Conservation (phyloP, 2,888 invertebrate genomes). For the Psylliodes chrysocephalus region DNA sequence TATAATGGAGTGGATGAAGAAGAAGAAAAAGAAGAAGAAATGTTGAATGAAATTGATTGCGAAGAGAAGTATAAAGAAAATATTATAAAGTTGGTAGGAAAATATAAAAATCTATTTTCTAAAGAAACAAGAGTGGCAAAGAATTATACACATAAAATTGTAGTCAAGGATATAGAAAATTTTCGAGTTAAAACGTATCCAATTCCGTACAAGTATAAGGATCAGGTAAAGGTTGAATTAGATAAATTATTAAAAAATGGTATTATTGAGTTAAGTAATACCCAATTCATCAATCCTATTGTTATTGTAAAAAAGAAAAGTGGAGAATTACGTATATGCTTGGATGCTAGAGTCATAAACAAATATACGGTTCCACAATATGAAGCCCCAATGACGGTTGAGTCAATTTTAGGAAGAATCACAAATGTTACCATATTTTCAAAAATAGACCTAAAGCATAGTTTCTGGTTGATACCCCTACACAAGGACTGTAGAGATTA, state of each 20-base stretch:
- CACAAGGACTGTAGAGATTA: neutral
- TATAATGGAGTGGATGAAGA: no score
- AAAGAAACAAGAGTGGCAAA: neutral
- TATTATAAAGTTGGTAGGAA: no score
- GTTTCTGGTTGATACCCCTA: slow-evolving; percentile 13
- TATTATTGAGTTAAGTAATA: neutral
- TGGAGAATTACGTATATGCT: neutral
- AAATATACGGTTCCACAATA: slow-evolving; percentile 3
- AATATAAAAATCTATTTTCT: no score
- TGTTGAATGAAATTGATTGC: no score
- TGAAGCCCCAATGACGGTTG: slow-evolving; percentile 3
- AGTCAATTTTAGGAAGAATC: slow-evolving; percentile 1
- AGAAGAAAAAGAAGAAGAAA: no score
- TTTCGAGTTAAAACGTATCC: slow-evolving; percentile 3
- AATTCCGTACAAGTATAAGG: neutral
- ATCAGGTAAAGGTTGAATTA: neutral
- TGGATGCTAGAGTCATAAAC: slow-evolving; percentile 6
- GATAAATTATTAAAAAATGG: neutral
- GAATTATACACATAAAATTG: neutral
- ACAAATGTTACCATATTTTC: neutral
- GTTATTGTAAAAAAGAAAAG: neutral
- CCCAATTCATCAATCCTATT: neutral
- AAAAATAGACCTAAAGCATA: slow-evolving; percentile 15
- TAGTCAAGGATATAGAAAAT: neutral
- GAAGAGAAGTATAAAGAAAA: no score